Percentiles rank a stretch among this genome's conserved stretches.
phyloP scores from a whole-genome alignment of 2,797 vertebrate genomes.

The Tokudaia tokunoshimensis region DNA sequence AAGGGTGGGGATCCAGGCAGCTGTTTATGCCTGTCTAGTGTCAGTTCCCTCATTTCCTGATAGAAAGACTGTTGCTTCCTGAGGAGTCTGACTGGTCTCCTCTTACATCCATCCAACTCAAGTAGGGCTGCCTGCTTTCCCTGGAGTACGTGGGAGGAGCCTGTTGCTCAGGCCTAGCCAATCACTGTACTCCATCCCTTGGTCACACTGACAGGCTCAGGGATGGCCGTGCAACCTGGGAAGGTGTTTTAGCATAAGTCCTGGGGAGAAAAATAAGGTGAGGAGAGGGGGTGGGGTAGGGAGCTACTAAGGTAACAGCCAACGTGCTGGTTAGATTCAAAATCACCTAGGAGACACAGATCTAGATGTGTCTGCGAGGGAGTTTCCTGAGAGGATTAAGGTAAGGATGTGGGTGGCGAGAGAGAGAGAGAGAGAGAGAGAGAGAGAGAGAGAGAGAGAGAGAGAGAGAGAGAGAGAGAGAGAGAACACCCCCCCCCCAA shows the following conservation, averaged over 20 bases:
- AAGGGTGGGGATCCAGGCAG: not conserved
- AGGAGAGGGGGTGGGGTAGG: not conserved
- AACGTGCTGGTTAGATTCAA: not conserved
- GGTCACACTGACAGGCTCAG: not conserved
- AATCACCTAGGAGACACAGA: not conserved
- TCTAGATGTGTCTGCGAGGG: not conserved
- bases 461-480: rapidly evolving
- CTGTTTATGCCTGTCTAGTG: not conserved
- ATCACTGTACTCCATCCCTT: not conserved
- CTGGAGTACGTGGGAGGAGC: not conserved
- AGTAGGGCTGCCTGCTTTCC: too few relatives aligned
- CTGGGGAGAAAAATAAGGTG: not conserved
- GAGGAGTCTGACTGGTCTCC: not conserved
- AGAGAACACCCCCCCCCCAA: not conserved
- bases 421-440: too few relatives aligned
- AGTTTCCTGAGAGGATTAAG: not conserved
- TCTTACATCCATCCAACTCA: not conserved
- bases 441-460: too few relatives aligned
- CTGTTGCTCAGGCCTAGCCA: not conserved
- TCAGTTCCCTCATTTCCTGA: not conserved
- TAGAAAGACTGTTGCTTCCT: not conserved
- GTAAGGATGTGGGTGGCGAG: not conserved
- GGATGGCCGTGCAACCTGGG: not conserved
- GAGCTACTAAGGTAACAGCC: not conserved
- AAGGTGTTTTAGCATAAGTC: not conserved